phyloP scores from a whole-genome alignment of 2,888 invertebrate species.

The Pseudanteris insignis region DNA sequence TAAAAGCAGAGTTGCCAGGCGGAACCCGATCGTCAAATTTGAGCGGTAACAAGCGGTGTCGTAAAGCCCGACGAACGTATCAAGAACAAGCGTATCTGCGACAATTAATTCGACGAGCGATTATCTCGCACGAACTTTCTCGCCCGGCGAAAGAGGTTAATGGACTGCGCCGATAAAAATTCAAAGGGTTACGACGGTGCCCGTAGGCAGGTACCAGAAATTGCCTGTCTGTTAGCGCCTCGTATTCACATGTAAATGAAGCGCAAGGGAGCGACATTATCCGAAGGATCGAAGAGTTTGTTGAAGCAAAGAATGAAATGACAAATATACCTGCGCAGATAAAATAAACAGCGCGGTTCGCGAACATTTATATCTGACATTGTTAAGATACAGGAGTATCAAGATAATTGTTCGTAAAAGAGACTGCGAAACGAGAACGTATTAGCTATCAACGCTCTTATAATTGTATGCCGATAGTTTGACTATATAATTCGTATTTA shows the following conservation, averaged over 20 bases:
- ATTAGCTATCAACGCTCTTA: too few relatives aligned
- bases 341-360: constrained; percentile 12
- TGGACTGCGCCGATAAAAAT: constrained; percentile 48
- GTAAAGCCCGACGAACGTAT: constrained; percentile 23
- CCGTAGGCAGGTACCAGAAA: constrained; percentile 46
- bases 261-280: constrained; percentile 47
- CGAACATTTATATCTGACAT: constrained; percentile 17
- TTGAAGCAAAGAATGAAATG: constrained; percentile 37
- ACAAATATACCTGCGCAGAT: constrained; percentile 34
- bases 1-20: too few relatives aligned
- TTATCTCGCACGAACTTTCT: constrained; percentile 43
- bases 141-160: constrained; percentile 48
- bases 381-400: constrained; percentile 8
- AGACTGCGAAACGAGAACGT: not conserved
- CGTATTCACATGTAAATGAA: constrained; percentile 63
- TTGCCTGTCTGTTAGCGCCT: constrained; percentile 61
- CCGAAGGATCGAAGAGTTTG: constrained; percentile 41
- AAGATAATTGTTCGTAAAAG: constrained; percentile 7
- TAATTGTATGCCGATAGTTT: too few relatives aligned
- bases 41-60: constrained; percentile 29
- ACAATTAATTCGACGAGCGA: constrained; percentile 42
- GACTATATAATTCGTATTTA: too few relatives aligned
- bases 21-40: constrained; percentile 20
- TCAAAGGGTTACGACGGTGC: constrained; percentile 40
- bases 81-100: constrained; percentile 38